A percentile compares a stretch with the other conserved stretches of the same genome.
phyloP scores from a whole-genome alignment of 2,797 vertebrate genomes.

The Neoniphon sammara region DNA sequence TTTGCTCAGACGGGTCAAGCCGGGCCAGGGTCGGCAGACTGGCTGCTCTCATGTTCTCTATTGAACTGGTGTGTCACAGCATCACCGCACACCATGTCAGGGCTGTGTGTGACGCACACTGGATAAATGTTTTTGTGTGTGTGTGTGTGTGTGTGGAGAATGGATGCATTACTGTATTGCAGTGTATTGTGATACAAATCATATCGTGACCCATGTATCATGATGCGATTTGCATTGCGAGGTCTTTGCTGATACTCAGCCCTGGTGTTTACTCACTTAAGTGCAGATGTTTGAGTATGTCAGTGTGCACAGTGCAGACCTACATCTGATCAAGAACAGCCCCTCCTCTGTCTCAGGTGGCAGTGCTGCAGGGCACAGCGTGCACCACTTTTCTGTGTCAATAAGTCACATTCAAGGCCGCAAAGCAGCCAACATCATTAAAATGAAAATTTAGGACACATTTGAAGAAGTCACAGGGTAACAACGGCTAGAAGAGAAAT shows the following conservation, averaged over 20 bases:
- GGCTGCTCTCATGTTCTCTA: neutral
- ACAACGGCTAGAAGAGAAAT: slow-evolving; percentile 7
- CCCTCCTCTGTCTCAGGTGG: slow-evolving; percentile 50
- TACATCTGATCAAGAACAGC: slow-evolving; percentile 29
- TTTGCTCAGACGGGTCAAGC: slow-evolving; percentile 36
- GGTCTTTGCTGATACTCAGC: no score
- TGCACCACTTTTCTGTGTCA: slow-evolving; percentile 38
- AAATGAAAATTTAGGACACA: slow-evolving; percentile 33
- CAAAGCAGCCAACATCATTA: slow-evolving; percentile 67
- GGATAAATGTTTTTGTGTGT: slow-evolving; percentile 8
- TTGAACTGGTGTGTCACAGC: slow-evolving; percentile 13
- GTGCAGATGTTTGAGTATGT: slow-evolving; percentile 9
- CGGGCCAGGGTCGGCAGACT: neutral
- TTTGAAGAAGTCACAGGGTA: slow-evolving; percentile 46
- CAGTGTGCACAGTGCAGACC: neutral
- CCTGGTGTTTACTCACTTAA: neutral
- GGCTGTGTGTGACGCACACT: slow-evolving; percentile 10
- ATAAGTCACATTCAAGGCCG: slow-evolving; percentile 30
- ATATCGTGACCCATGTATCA: no score
- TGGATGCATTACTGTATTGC: no score
- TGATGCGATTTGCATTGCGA: no score
- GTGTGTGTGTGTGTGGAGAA: slow-evolving; percentile 7
- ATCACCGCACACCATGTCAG: neutral
- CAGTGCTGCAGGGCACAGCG: slow-evolving; percentile 15
- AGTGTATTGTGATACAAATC: no score